phyloP scores from a whole-genome alignment of 1,140 invertebrate species.

The Diorhabda carinulata region DNA sequence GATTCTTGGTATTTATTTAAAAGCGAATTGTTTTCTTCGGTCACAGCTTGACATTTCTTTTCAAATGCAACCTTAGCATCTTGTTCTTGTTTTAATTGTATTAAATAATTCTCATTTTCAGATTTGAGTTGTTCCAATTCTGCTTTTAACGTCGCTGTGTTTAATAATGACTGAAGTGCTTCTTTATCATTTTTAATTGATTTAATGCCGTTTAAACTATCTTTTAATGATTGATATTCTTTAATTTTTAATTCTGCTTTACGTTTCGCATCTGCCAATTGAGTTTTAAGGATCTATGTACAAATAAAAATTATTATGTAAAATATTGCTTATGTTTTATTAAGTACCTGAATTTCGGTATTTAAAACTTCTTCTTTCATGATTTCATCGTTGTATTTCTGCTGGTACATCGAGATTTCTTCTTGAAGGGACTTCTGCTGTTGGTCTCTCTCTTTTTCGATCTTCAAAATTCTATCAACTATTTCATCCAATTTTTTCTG shows the following conservation, averaged over 20 bases:
- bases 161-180: slow-evolving; percentile 47
- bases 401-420: slow-evolving; percentile 34
- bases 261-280: slow-evolving; percentile 32
- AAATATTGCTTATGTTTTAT: background rate
- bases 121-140: slow-evolving; percentile 50
- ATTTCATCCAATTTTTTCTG: slow-evolving; percentile 49
- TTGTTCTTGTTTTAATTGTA: slow-evolving; percentile 48
- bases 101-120: slow-evolving; percentile 46
- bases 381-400: slow-evolving; percentile 32
- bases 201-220: slow-evolving; percentile 49
- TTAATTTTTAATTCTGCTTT: slow-evolving; percentile 42
- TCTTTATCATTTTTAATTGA: slow-evolving; percentile 46
- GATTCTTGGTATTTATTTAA: slow-evolving; percentile 64
- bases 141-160: slow-evolving; percentile 50
- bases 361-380: slow-evolving; percentile 24
- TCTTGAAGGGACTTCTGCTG: slow-evolving; percentile 43
- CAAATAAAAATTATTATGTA: background rate
- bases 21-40: slow-evolving; percentile 53
- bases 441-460: slow-evolving; percentile 45
- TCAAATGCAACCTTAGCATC: slow-evolving; percentile 39
- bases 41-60: slow-evolving; percentile 31
- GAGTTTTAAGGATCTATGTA: slow-evolving; percentile 25
- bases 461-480: slow-evolving; percentile 43
- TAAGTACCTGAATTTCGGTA: slow-evolving; percentile 23
- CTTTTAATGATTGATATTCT: slow-evolving; percentile 46